A percentile compares a stretch with the other conserved stretches of the same genome.
These are phyloP conservation scores for Drosophila suboccidentalis DNA, from an alignment of 2,888 invertebrate species.

Conservation along the genomic window DNA sequence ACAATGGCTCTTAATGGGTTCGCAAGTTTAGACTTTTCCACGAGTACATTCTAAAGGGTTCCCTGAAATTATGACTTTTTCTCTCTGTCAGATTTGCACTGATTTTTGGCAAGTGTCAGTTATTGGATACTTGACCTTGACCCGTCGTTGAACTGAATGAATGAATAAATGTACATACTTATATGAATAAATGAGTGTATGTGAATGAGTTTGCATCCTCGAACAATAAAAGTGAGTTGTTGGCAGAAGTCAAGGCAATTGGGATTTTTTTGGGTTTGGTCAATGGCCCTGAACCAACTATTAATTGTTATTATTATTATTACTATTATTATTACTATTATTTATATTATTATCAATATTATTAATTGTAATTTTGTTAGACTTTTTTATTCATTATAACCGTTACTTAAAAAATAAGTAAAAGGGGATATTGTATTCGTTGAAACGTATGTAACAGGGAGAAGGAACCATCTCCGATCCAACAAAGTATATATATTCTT, in stretches of 20 bases:
- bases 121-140: conserved; percentile 41
- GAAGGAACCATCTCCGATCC: no score
- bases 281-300: background rate
- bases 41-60: background rate
- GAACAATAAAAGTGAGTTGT: background rate
- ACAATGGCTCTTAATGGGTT: no score
- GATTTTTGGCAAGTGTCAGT: conserved; percentile 17
- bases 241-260: conserved; percentile 1
- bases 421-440: no score
- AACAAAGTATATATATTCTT: no score
- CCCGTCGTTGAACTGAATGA: conserved; percentile 17
- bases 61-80: background rate
- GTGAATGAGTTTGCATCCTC: conserved; percentile 17
- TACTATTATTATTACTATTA: background rate
- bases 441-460: no score
- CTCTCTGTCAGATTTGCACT: background rate
- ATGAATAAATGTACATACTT: conserved; percentile 5
- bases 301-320: background rate
- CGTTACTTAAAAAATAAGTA: no score
- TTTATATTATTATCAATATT: no score
- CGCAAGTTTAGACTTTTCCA: no score
- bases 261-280: background rate
- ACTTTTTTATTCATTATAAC: no score
- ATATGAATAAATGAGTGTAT: conserved; percentile 7
- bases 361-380: no score